phyloP scores from a whole-genome alignment of 1,140 invertebrate genomes.

The Colletes latitarsis region DNA sequence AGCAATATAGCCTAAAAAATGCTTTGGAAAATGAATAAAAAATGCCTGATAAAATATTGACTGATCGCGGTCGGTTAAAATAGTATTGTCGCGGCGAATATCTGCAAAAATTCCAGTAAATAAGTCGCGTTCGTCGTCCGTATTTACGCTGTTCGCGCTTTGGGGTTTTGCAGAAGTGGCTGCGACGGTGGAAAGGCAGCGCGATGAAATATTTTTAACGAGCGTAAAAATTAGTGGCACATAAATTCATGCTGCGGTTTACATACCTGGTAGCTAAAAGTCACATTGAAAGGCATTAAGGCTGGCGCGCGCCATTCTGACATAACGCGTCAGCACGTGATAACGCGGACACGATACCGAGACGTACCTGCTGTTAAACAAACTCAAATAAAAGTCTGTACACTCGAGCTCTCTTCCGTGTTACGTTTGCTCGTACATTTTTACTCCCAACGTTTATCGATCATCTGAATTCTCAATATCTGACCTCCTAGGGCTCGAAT shows the following conservation, averaged over 20 bases:
- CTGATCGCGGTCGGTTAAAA: not conserved
- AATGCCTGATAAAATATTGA: too few species aligned
- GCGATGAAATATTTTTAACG: constrained; percentile 26
- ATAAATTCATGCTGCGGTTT: constrained; percentile 43
- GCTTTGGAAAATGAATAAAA: too few species aligned
- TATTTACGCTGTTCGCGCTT: not conserved
- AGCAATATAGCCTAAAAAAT: too few species aligned
- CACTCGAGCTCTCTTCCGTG: too few species aligned
- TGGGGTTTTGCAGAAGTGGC: not conserved
- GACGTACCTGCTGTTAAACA: not conserved
- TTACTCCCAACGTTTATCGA: too few species aligned
- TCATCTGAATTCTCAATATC: too few species aligned
- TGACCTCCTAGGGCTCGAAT: too few species aligned
- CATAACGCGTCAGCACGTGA: not conserved
- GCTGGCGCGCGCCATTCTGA: not conserved
- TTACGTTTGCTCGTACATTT: too few species aligned
- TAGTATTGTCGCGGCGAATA: too few species aligned
- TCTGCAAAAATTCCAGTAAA: not conserved
- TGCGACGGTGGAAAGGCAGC: constrained; percentile 8
- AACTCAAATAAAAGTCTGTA: not conserved
- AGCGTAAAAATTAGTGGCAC: constrained; percentile 34
- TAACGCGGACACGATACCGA: not conserved
- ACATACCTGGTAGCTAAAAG: constrained; percentile 40
- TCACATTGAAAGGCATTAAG: constrained; percentile 15
- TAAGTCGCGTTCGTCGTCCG: not conserved